Evolutionary conservation across 2,888 invertebrate species (phyloP), one percentile per base, ranked within the genome.

Genomic region (Protonemura montana): DNA sequence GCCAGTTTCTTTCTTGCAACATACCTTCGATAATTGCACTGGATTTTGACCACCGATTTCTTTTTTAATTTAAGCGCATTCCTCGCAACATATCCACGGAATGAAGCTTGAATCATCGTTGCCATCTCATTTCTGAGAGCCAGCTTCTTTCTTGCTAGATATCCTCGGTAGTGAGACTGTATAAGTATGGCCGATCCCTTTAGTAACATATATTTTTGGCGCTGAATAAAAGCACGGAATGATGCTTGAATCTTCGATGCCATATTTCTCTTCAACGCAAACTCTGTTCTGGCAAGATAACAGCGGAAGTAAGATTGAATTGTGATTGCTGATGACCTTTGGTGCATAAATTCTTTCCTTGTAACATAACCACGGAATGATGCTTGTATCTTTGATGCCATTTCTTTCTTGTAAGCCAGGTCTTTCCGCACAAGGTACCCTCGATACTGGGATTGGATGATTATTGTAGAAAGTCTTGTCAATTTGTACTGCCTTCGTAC

Each of bases 91-190:
- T 86, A 87, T 5, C 30, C 85, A 13, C 30, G 30, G 30, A n/a
- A n/a, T 0, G 13, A 6, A 28, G 77, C 78, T 85, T 78, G 28
- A 29, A 30, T 77, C 85, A 5, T 3, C 26, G 29, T 1, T 88
- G 85, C 35, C 88, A 21, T 0, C n/a, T 13, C 86, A 87, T 88
- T 89, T 89, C 89, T 84, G 87, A 87, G 7, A 76, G 85, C 29
- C 88, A 88, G 28, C 3, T 78, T 27, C 28, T 78, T 28, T 10
- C 78, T 26, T 26, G 16, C 78, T 1, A 27, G 7, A 28, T 25
- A 87, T 5, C 30, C 85, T 16, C 30, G 21, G 30, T 26, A n/a
- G 10, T 25, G 7, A 25, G 41, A 86, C 78, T 87, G 85, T 27
- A 76, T 85, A 76, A 16, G 13, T 21, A 25, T 83, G 28, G 86